These are phyloP conservation scores for Mechanitis messenoides DNA, from an alignment of 2,888 invertebrate genomes.

Conservation along the genomic window DNA sequence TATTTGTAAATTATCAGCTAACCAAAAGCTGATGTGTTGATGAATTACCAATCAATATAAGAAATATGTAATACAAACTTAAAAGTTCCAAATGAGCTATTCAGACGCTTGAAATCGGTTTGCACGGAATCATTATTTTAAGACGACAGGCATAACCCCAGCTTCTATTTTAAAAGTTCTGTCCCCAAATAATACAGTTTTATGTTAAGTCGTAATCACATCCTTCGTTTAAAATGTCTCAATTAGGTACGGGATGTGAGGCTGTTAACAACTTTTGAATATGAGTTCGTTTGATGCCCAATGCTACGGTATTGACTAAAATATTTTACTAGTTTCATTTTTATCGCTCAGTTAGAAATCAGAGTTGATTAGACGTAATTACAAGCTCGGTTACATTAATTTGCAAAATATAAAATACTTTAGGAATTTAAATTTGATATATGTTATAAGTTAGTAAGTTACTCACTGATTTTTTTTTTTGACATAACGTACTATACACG, in stretches of 20 bases:
- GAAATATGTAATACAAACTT: conserved; percentile 12
- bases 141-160: conserved; percentile 38
- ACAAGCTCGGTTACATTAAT: too few relatives aligned
- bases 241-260: conserved; percentile 71
- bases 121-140: conserved; percentile 28
- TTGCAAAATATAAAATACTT: too few relatives aligned
- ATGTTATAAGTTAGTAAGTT: too few relatives aligned
- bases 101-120: conserved; percentile 30
- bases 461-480: too few relatives aligned
- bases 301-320: conserved; percentile 47
- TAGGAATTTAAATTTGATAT: too few relatives aligned
- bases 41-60: too few relatives aligned
- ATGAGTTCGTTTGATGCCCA: conserved; percentile 46
- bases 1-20: too few relatives aligned
- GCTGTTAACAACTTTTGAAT: conserved; percentile 59
- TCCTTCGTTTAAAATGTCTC: conserved; percentile 73
- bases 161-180: conserved; percentile 62
- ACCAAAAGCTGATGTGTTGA: too few relatives aligned
- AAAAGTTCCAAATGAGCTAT: conserved; percentile 25
- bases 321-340: conserved; percentile 32
- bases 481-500: too few relatives aligned
- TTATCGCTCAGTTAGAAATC: too few relatives aligned
- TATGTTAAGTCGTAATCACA: conserved; percentile 71
- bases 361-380: too few relatives aligned
- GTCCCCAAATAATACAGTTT: conserved; percentile 62